phyloP scores from a whole-genome alignment of 2,113 vertebrate genomes.

The Paralichthys olivaceus region DNA sequence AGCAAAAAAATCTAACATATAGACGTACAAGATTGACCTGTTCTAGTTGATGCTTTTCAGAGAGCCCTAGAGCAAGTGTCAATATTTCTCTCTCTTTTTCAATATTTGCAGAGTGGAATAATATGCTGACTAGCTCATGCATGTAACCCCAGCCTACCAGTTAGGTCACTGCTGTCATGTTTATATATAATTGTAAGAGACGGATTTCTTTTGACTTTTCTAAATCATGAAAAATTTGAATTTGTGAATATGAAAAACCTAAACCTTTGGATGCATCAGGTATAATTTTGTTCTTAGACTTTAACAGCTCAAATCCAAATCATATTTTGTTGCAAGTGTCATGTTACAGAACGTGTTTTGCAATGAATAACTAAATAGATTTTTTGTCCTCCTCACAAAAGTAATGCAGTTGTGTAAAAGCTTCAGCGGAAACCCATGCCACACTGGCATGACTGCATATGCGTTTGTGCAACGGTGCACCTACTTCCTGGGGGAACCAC shows the following conservation, averaged over 20 bases:
- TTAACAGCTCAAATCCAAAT: neutral
- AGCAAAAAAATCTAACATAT: neutral
- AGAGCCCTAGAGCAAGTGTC: neutral
- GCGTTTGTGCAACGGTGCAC: constrained; percentile 46
- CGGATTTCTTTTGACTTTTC: neutral
- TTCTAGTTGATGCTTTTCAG: neutral
- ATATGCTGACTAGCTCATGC: constrained; percentile 3
- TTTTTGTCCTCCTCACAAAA: neutral
- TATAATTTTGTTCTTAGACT: neutral
- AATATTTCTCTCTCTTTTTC: neutral
- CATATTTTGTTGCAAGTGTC: neutral
- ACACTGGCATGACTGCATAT: constrained; percentile 18
- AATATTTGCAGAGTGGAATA: constrained; percentile 8
- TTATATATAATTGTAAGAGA: neutral
- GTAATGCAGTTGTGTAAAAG: neutral
- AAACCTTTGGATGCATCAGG: neutral
- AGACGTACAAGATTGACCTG: neutral
- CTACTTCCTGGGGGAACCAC: constrained; percentile 72
- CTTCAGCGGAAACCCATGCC: neutral
- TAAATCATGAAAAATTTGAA: neutral
- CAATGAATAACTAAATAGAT: neutral
- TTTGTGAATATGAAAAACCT: neutral
- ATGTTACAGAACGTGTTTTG: neutral
- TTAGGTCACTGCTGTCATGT: neutral
- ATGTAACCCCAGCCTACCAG: neutral